A percentile compares a stretch with the other conserved stretches of the same genome.
These are phyloP conservation scores for Meiosimyza decipiens DNA, from an alignment of 2,888 invertebrate species.

Conservation along the genomic window DNA sequence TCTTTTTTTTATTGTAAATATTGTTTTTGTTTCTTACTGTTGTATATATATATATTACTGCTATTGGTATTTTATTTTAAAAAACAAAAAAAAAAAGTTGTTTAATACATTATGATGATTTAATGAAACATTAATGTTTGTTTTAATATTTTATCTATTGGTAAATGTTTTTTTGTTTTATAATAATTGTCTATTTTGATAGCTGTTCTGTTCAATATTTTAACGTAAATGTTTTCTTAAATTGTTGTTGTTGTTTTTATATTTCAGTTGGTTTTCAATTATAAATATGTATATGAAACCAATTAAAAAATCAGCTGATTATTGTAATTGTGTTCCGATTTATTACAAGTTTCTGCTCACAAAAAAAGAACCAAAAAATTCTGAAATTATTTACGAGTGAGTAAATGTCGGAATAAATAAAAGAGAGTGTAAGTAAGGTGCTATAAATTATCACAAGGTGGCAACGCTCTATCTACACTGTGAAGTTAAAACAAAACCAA, in stretches of 20 bases:
- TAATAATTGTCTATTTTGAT: constrained; percentile 15
- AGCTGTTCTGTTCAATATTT: constrained; percentile 3
- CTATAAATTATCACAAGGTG: background rate
- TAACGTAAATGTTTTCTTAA: too few species aligned
- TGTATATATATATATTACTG: constrained; percentile 38
- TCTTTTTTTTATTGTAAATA: constrained; percentile 47
- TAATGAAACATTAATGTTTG: constrained; percentile 45
- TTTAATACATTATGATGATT: constrained; percentile 36
- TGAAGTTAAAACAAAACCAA: constrained; percentile 6
- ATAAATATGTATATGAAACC: background rate
- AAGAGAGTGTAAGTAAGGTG: too few species aligned
- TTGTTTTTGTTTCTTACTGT: constrained; percentile 36
- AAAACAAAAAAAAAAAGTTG: constrained; percentile 32
- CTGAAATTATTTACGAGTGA: too few species aligned
- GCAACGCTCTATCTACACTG: constrained; percentile 12
- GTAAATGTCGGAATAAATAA: too few species aligned
- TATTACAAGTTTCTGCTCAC: too few species aligned
- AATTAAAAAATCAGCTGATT: too few species aligned
- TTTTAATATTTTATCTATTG: constrained; percentile 45
- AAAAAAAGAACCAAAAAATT: too few species aligned
- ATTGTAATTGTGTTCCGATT: too few species aligned
- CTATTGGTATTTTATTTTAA: constrained; percentile 24
- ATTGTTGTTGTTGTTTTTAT: too few species aligned
- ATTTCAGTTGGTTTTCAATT: background rate
- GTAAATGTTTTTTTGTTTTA: constrained; percentile 28